phyloP scores from a whole-genome alignment of 2,888 invertebrate species.

The Campaea margaritaria region DNA sequence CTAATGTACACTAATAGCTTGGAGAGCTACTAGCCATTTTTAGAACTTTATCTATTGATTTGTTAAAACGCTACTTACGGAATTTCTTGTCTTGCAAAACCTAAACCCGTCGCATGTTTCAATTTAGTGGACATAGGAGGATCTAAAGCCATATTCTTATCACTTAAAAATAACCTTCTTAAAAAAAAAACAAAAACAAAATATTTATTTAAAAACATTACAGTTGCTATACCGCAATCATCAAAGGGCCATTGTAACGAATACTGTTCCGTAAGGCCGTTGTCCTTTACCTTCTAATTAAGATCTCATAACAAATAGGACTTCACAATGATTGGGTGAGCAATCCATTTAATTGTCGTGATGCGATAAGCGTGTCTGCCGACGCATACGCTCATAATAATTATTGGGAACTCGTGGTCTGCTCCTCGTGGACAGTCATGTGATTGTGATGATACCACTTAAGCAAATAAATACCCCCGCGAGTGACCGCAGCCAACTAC shows the following conservation, averaged over 20 bases:
- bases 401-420: constrained; percentile 78
- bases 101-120: no score
- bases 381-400: constrained; percentile 56
- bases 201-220: no score
- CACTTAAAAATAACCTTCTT: no score
- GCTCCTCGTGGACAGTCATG: constrained; percentile 77
- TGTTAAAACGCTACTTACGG: no score
- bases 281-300: constrained; percentile 66
- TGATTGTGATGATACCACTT: constrained; percentile 82
- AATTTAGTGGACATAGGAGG: no score
- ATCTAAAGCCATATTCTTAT: no score
- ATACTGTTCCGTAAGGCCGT: constrained; percentile 49
- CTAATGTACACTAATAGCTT: no score
- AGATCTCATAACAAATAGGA: constrained; percentile 54
- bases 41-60: no score
- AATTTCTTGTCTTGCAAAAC: no score
- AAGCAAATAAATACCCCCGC: constrained; percentile 77
- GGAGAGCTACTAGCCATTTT: no score
- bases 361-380: constrained; percentile 60
- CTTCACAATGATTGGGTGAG: constrained; percentile 63
- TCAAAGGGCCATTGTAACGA: constrained; percentile 15
- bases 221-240: not conserved
- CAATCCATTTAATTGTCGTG: constrained; percentile 62
- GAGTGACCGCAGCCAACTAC: constrained; percentile 60
- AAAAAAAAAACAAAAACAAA: no score